These are phyloP conservation scores for Macrobrachium nipponense DNA, from an alignment of 1,140 invertebrate genomes.

Conservation along the genomic window DNA sequence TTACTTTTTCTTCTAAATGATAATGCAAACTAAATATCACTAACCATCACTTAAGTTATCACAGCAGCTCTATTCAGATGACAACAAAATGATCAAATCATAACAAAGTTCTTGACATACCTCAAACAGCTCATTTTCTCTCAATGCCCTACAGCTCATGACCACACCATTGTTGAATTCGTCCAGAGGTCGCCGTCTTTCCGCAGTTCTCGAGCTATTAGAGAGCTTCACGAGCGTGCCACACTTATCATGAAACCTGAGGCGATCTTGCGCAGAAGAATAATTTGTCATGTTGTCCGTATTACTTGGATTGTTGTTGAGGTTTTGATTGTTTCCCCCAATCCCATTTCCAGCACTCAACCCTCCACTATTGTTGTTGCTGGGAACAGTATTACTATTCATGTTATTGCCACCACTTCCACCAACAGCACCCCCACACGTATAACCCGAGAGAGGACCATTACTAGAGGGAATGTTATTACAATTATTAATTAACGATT, in stretches of 20 bases:
- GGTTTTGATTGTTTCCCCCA: slow-evolving; percentile 9
- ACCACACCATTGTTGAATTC: slow-evolving; percentile 96
- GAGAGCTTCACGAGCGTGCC: slow-evolving; percentile 91
- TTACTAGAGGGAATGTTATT: slow-evolving; percentile 4
- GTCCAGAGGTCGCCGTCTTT: slow-evolving; percentile 86
- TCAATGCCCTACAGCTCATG: slow-evolving; percentile 87
- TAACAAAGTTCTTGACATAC: slow-evolving; percentile 70
- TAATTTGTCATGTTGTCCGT: slow-evolving; percentile 54
- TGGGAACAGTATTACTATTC: background rate
- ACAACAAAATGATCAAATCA: no score
- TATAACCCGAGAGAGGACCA: slow-evolving; percentile 40
- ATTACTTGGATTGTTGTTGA: slow-evolving; percentile 7
- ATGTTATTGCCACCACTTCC: slow-evolving; percentile 38
- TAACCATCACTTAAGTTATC: no score
- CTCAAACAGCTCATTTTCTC: slow-evolving; percentile 93
- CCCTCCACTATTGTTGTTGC: slow-evolving; percentile 25
- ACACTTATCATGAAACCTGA: slow-evolving; percentile 89
- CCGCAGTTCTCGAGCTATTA: slow-evolving; percentile 84
- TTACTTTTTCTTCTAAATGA: no score
- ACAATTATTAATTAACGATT: slow-evolving; percentile 3
- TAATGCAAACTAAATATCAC: no score
- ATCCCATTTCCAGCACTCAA: background rate
- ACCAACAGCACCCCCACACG: slow-evolving; percentile 42
- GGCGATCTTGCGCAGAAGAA: slow-evolving; percentile 68
- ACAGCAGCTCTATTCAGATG: background rate